A percentile compares a stretch with the other conserved stretches of the same genome.
Conservation (phyloP, 2,888 invertebrate species). For the Chrysolina americana region DNA sequence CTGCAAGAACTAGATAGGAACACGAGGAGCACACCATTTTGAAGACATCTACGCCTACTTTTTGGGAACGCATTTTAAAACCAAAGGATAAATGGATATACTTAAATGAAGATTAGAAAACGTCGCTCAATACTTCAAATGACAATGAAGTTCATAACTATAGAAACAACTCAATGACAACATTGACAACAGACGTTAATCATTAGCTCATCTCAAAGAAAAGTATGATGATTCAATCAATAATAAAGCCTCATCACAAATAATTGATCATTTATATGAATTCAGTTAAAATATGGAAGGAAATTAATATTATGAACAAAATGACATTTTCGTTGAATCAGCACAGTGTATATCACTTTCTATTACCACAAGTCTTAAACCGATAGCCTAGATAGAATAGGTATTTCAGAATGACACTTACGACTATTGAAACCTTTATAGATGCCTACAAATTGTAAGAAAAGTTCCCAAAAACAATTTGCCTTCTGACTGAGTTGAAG, state of each 20-base stretch:
- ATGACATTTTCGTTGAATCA: too few relatives aligned
- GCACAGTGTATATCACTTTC: too few relatives aligned
- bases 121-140: slow-evolving; percentile 4
- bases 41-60: slow-evolving; percentile 79
- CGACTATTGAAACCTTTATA: too few relatives aligned
- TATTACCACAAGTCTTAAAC: too few relatives aligned
- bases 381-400: too few relatives aligned
- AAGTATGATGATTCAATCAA: slow-evolving; percentile 20
- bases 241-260: not conserved
- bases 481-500: too few relatives aligned
- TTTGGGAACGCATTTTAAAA: slow-evolving; percentile 75
- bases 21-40: slow-evolving; percentile 77
- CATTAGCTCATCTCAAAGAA: not conserved
- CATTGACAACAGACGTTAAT: slow-evolving; percentile 43
- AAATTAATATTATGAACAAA: not conserved
- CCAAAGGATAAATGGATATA: not conserved
- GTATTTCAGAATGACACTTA: too few relatives aligned
- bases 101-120: slow-evolving; percentile 10
- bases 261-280: not conserved
- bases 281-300: not conserved
- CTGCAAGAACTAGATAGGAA: slow-evolving; percentile 76
- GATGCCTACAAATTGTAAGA: too few relatives aligned
- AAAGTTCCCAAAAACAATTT: too few relatives aligned
- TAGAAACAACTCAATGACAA: slow-evolving; percentile 49
- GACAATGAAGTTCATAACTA: slow-evolving; percentile 37